phyloP scores from a whole-genome alignment of 1,140 invertebrate genomes.

The Dendroctonus ponderosae region DNA sequence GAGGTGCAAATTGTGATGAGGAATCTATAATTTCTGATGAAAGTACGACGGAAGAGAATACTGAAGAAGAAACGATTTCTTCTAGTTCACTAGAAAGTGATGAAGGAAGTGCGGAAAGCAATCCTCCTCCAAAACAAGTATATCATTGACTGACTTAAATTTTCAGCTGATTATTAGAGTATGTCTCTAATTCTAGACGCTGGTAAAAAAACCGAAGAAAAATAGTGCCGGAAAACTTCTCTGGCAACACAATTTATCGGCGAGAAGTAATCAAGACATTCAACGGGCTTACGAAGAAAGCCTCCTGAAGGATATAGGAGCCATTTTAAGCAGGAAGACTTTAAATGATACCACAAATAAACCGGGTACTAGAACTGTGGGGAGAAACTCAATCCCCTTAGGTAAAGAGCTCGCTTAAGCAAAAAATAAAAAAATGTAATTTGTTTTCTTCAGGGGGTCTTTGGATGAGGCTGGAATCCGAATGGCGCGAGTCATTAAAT shows the following conservation, averaged over 20 bases:
- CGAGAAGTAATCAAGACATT: constrained; percentile 80
- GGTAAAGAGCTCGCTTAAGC: neutral
- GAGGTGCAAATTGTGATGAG: constrained; percentile 7
- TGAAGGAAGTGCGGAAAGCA: constrained; percentile 39
- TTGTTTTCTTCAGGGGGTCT: constrained; percentile 58
- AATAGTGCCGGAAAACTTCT: constrained; percentile 55
- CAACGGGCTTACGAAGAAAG: constrained; percentile 79
- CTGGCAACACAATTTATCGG: constrained; percentile 71
- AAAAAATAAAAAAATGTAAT: neutral
- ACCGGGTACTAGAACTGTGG: constrained; percentile 20
- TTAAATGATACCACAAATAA: constrained; percentile 34
- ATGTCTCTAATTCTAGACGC: constrained; percentile 24
- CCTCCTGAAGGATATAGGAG: constrained; percentile 65
- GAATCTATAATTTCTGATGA: constrained; percentile 32
- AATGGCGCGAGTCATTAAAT: constrained; percentile 62
- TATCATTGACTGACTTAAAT: neutral
- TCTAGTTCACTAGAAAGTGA: constrained; percentile 34
- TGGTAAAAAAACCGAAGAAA: constrained; percentile 31
- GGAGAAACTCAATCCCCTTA: neutral
- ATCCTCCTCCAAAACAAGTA: constrained; percentile 31
- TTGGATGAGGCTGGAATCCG: constrained; percentile 68
- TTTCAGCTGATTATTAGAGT: neutral
- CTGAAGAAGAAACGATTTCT: constrained; percentile 37
- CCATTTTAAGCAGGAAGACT: constrained; percentile 58
- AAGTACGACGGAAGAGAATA: constrained; percentile 36